A percentile compares a stretch with the other conserved stretches of the same genome.
Evolutionary conservation across 2,888 invertebrate genomes (phyloP).

Genomic region (Desoria tigrina): DNA sequence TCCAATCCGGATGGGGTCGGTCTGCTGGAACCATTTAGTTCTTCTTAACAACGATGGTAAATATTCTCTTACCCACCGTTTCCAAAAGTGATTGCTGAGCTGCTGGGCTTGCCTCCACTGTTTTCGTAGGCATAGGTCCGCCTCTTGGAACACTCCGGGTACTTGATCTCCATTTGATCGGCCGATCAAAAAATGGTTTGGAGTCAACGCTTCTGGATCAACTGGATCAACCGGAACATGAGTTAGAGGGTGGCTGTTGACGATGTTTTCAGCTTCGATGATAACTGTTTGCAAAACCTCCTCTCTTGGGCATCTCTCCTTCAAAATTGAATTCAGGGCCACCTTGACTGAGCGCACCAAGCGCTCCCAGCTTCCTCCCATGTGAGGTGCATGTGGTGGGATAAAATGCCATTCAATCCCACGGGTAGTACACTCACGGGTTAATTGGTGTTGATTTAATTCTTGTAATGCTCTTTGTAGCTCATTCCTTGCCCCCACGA

Average conservation of each 20-base stretch:
- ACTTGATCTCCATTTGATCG: not conserved
- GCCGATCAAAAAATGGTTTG: conserved; percentile 1
- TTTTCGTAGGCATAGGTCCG: conserved; percentile 35
- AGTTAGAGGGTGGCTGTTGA: conserved; percentile 5
- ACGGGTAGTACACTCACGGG: not conserved
- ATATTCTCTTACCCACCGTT: conserved; percentile 49
- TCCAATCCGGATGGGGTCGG: not conserved
- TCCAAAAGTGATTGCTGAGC: conserved; percentile 50
- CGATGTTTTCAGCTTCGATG: not conserved
- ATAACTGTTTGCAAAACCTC: conserved; percentile 4
- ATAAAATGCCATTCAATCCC: conserved; percentile 12
- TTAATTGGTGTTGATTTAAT: not conserved
- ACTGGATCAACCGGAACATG: conserved; percentile 6
- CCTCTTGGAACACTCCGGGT: conserved; percentile 34
- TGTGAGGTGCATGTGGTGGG: conserved; percentile 11
- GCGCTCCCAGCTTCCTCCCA: conserved; percentile 10
- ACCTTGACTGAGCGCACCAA: not conserved
- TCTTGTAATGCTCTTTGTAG: not conserved
- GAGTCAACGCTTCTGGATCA: conserved; percentile 3
- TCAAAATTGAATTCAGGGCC: not conserved
- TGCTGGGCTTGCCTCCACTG: conserved; percentile 54
- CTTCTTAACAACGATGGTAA: conserved; percentile 39
- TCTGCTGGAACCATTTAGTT: conserved; percentile 28
- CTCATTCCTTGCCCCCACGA: conserved; percentile 1
- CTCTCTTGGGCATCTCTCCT: not conserved